A percentile compares a stretch with the other conserved stretches of the same genome.
Conservation (phyloP, 2,797 vertebrate genomes). For the Cryptoprocta ferox region DNA sequence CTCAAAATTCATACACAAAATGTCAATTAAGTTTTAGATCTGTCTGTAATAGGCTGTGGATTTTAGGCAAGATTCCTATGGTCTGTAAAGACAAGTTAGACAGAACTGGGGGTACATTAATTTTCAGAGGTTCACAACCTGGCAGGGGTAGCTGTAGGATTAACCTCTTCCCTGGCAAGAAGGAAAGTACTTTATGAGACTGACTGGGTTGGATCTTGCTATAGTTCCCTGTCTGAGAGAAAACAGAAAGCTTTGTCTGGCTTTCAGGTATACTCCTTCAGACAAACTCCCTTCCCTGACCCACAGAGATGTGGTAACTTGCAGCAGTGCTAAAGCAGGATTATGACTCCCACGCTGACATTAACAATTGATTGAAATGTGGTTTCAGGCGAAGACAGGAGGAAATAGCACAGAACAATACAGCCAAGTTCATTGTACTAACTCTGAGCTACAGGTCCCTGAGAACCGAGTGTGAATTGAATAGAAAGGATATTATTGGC, state of each 20-base stretch:
- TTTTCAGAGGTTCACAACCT: neutral
- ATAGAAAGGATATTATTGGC: constrained; percentile 71
- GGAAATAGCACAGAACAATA: constrained; percentile 82
- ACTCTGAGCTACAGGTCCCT: constrained; percentile 70
- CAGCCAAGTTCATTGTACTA: constrained; percentile 80
- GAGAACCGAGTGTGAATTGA: constrained; percentile 84
- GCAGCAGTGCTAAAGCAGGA: constrained; percentile 79
- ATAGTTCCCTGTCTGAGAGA: constrained; percentile 47
- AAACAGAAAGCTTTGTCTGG: constrained; percentile 75
- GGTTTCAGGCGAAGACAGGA: constrained; percentile 83
- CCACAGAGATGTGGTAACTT: constrained; percentile 84
- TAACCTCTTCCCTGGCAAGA: constrained; percentile 43
- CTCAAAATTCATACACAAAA: neutral
- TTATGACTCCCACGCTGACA: constrained; percentile 83
- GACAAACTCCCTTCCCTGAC: constrained; percentile 73
- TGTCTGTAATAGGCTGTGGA: neutral
- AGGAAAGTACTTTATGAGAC: constrained; percentile 51
- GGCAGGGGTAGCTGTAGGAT: neutral
- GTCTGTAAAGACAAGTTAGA: neutral
- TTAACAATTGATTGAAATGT: constrained; percentile 83
- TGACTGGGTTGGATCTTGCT: constrained; percentile 50
- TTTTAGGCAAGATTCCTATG: neutral
- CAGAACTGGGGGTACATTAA: neutral
- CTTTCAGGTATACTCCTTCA: constrained; percentile 71
- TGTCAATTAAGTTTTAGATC: neutral